Conservation (phyloP, 2,113 vertebrate genomes). For the Rhinopithecus roxellana region DNA sequence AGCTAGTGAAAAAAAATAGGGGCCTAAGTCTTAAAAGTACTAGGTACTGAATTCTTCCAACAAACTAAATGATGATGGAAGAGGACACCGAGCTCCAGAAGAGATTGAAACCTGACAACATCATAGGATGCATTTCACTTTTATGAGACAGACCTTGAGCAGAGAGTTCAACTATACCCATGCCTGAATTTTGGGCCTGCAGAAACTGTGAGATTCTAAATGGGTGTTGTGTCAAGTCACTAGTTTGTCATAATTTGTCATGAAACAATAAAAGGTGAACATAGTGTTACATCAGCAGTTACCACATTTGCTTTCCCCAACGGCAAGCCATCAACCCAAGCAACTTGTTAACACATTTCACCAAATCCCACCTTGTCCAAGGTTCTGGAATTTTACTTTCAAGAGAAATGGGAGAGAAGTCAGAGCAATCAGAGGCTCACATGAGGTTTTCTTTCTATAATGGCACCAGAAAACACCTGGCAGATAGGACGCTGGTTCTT, state of each 20-base stretch:
- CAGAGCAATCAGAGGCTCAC: not conserved
- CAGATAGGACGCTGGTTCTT: not conserved
- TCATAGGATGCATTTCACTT: not conserved
- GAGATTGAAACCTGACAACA: not conserved
- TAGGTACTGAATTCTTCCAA: not conserved
- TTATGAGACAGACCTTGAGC: not conserved
- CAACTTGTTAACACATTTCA: not conserved
- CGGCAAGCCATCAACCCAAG: not conserved
- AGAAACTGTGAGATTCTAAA: not conserved
- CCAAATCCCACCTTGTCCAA: not conserved
- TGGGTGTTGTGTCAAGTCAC: not conserved
- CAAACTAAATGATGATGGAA: not conserved
- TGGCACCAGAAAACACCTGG: fast-evolving
- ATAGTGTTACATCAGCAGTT: not conserved
- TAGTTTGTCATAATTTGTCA: not conserved
- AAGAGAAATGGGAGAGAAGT: not conserved
- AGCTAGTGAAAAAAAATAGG: not conserved
- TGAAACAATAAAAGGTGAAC: not conserved
- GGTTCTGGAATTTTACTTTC: not conserved
- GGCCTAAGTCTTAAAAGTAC: not conserved
- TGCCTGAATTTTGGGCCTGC: not conserved
- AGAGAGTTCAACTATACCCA: not conserved
- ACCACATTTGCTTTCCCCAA: not conserved
- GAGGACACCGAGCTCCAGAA: not conserved
- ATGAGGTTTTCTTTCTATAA: not conserved